Evolutionary conservation across 2,888 invertebrate genomes (phyloP).

Genomic region (Vannuccia rotundouncinata): DNA sequence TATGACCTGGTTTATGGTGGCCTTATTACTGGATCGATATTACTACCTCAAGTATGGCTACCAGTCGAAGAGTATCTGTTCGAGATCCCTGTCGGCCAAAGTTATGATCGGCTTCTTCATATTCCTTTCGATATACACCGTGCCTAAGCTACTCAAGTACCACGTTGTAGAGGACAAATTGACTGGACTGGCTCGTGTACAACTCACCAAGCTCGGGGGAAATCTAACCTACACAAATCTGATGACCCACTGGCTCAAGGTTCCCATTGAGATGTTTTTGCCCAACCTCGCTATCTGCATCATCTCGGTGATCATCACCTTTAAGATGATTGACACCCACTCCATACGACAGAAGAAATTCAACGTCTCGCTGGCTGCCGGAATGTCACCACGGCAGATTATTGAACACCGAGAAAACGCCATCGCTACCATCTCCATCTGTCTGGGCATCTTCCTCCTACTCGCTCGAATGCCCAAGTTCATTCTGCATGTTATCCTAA

Average conservation of each 20-base stretch:
- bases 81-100: slow-evolving; percentile 1
- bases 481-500: slow-evolving; percentile 30
- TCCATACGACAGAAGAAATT: slow-evolving; percentile 3
- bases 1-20: slow-evolving; percentile 24
- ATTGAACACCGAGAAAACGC: slow-evolving; percentile 28
- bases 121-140: slow-evolving; percentile 1
- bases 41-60: slow-evolving; percentile 27
- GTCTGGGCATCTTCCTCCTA: slow-evolving; percentile 22
- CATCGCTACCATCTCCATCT: background rate
- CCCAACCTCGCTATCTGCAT: background rate
- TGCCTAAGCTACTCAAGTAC: slow-evolving; percentile 25
- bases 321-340: slow-evolving; percentile 16
- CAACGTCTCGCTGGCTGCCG: background rate
- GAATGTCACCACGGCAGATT: background rate
- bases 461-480: slow-evolving; percentile 27
- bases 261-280: slow-evolving; percentile 34
- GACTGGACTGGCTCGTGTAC: background rate
- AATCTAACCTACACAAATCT: background rate
- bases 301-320: background rate
- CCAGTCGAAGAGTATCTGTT: slow-evolving; percentile 31
- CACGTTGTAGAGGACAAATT: background rate
- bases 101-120: slow-evolving; percentile 1
- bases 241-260: slow-evolving; percentile 32
- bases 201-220: background rate
- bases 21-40: slow-evolving; percentile 31